Evolutionary conservation across 2,797 vertebrate genomes (phyloP), one percentile per base, ranked within the genome.

Genomic region (Amniataba percoides): DNA sequence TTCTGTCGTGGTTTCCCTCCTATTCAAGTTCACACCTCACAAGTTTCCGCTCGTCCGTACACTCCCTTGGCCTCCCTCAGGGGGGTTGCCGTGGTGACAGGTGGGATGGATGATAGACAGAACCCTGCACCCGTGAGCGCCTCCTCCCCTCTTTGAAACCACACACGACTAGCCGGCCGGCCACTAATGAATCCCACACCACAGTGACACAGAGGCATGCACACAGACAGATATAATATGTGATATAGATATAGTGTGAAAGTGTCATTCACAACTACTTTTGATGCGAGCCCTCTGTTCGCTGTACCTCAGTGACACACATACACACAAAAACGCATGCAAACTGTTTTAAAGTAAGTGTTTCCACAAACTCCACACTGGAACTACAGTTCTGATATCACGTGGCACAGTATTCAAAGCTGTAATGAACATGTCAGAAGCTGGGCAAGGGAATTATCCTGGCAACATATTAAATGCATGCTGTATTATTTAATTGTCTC

Each of bases 21-120:
- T 23, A 82, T 92, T 87, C 81, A 78, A 83, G 80, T 93, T 93
- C 90, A 94, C 89, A 90, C 84, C 89, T 93, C 89, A 90, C 87
- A 86, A 88, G 85, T 93, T 92, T 81, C 74, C 25, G 56, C 80
- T 87, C 80, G 61, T 84, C 89, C 80, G 53, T 86, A 67, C 72
- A 68, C 79, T 84, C 77, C 19, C 72, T 59, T 79, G 86, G 85
- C 79, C 86, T 92, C 88, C 86, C 89, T 78, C n/a, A 15, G 79
- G 86, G 89, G 85, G 83, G 78, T 79, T 88, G 68, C 77, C 11
- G 61, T 78, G 83, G 91, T 94, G 93, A 94, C 92, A 91, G 89
- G 74, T 86, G 61, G 85, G 81, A 87, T 78, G 76, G 86, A 90
- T 93, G 94, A 95, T 90, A 76, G 94, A 93, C 92, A 90, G 86